Evolutionary conservation across 2,888 invertebrate genomes (phyloP), one percentile per base, ranked within the genome.

Genomic region (Phasia obesa): DNA sequence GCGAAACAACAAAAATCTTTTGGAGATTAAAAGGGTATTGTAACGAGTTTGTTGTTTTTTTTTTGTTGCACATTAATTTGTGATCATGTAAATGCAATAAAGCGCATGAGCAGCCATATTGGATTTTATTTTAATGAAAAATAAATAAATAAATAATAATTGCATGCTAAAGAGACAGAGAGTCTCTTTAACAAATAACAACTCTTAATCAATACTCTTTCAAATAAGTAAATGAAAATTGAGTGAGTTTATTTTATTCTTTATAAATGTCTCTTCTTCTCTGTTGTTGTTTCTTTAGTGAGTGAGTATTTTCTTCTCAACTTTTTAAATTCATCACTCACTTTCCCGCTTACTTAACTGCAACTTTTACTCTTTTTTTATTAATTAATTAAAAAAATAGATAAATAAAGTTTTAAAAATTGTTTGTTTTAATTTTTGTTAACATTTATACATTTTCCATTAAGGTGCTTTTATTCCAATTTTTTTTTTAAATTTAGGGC

Each of bases 101-200:
- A 67, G 80, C 77, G 83, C 84, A 84, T 83, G 84, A 73, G 76
- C 84, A 84, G 83, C 83, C 84, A 84, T 84, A 76, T 84, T 84
- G 78, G 23, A 71, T 82, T 82, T 79, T n/a, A 27, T 17, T 15
- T 23, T 21, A 38, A 71, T 65, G 4, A 42, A 42, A 60, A 31
- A 51, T 73, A 53, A 70, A 79, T 60, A 53, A 31, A 65, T 57
- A 70, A 64, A 42, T 31, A 62, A 44, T 17, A 53, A 35, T 70
- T 53, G 44, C 35, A 7, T 27, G 19, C 19, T 57, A n/a, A n/a
- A n/a, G n/a, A n/a, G n/a, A n/a, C n/a, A n/a, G n/a, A n/a, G n/a
- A n/a, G 15, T 31, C 21, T 19, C 15, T 31, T 4, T n/a, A n/a
- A 7, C 60, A 49, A 17, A 2, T 13, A n/a, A 3, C 7, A 2